Base-by-base conservation (phyloP, 2,797 vertebrate genomes). In the Alectoris magna region DNA sequence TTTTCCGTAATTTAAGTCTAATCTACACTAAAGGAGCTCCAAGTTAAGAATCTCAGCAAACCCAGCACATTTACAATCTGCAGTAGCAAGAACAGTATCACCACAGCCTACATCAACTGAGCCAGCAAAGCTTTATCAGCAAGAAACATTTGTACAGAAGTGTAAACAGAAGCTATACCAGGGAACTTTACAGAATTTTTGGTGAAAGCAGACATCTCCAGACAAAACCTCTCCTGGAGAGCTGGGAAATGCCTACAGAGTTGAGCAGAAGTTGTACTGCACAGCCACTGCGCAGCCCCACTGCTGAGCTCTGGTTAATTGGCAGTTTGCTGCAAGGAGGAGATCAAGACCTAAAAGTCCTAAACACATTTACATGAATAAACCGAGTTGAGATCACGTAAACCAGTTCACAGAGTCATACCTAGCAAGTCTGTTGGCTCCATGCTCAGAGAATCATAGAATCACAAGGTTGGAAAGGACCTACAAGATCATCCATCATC, bases 311-410 rank as follows among this genome's bases (percentile, higher is more conserved):
- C 26, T 48, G 55, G 26, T 21, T 69, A 67, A 81, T 31, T 22
- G 80, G 59, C 63, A 34, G 38, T 2, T 2, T 0, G 0, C 31
- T 58, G 62, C 55, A 51, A 11, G 26, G 46, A 58, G 76, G 27
- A 64, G 29, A 43, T 39, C 43, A 43, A 67, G 29, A 72, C 15
- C 39, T 76, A 72, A 71, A 24, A 22, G 85, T 68, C 12, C 24
- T 55, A 49, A 76, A 80, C 5, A 58, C 4, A 8, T 91, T 63
- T 19, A 36, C 64, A 6, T 4, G 39, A 53, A 60, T 48, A 82
- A 82, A 89, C 4, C 15, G 18, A 91, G 44, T 76, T 71, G 17
- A 27, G 53, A 14, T 9, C 36, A 24, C 14, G 10, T 44, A 19
- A 85, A 31, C n/a, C 55, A 73, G 29, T 11, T 53, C 4, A 0